Evolutionary conservation across 2,797 vertebrate species (phyloP).

Genomic region (Acanthurus leucopareius): DNA sequence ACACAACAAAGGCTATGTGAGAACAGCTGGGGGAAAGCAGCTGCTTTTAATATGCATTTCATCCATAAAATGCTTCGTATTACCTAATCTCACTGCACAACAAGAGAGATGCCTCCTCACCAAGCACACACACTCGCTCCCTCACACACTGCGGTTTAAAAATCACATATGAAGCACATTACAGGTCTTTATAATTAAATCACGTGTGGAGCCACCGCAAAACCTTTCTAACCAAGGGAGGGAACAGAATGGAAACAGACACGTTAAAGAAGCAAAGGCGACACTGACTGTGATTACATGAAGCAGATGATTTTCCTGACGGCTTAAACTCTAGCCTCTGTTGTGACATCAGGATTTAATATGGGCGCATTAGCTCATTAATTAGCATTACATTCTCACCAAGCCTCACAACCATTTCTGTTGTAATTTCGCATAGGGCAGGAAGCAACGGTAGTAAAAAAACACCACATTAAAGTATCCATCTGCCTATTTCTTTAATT

Average conservation of each 20-base stretch:
- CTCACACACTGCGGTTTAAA: constrained; percentile 41
- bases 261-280: constrained; percentile 41
- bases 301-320: constrained; percentile 26
- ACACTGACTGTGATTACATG: constrained; percentile 42
- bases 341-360: constrained; percentile 29
- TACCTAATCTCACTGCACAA: constrained; percentile 69
- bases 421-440: constrained; percentile 27
- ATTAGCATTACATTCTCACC: constrained; percentile 12
- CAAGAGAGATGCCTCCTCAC: constrained; percentile 65
- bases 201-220: constrained; percentile 54
- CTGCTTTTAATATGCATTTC: constrained; percentile 76
- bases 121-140: constrained; percentile 29
- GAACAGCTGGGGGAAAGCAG: constrained; percentile 64
- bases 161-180: constrained; percentile 74
- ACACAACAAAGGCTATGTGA: constrained; percentile 53
- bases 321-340: constrained; percentile 11
- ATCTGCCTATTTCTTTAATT: constrained; percentile 64
- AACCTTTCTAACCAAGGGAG: constrained; percentile 21
- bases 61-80: constrained; percentile 69
- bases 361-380: constrained; percentile 18
- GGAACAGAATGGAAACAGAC: constrained; percentile 51
- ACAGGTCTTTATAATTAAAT: constrained; percentile 59
- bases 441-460: constrained; percentile 52
- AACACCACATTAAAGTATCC: constrained; percentile 22
- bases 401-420: constrained; percentile 7